Evolutionary conservation across 1,140 invertebrate species (phyloP), one percentile per base, ranked within the genome.

Genomic region (Micrasema longulum): DNA sequence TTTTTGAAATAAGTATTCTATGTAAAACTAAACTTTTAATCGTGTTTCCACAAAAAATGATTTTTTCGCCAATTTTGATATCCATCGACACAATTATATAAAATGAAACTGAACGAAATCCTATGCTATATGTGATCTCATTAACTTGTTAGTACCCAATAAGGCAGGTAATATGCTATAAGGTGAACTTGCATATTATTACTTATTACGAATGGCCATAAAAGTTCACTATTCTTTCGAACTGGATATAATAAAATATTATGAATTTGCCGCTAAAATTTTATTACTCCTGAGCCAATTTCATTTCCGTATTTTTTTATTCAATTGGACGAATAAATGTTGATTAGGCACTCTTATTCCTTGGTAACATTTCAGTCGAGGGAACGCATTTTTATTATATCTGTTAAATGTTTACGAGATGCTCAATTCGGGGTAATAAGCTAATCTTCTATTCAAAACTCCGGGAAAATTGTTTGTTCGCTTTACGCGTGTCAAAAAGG

Each of bases 361-460:
- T 10, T 22, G 68, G 68, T 68, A 69, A 73, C 60, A 48, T 68
- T 23, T 22, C 20, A 22, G 5, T 12, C 18, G 16, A 52, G 22
- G 12, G 11, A 18, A 60, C n/a, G 41, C 16, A 60, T 18, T 43
- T 38, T 53, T 53, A 50, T 63, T 60, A 22, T 64, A 52, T 36
- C 57, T 41, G 38, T 71, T 50, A 71, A 71, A 71, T 38, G 45
- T 71, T 71, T 71, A 71, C 35, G 69, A 64, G 22, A 47, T n/a
- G 50, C 57, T 60, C 57, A 52, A 52, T 64, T 53, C 20, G 22
- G 9, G 7, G 22, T 64, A 52, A 53, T 52, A 64, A 63, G 26
- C 53, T 63, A 50, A 64, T 50, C 52, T 64, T 64, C 69, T 64
- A 71, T 71, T 62, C 26, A 31, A 45, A 70, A 62, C 23, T 31